phyloP scores from a whole-genome alignment of 2,113 vertebrate genomes.

The Arvicanthis niloticus region DNA sequence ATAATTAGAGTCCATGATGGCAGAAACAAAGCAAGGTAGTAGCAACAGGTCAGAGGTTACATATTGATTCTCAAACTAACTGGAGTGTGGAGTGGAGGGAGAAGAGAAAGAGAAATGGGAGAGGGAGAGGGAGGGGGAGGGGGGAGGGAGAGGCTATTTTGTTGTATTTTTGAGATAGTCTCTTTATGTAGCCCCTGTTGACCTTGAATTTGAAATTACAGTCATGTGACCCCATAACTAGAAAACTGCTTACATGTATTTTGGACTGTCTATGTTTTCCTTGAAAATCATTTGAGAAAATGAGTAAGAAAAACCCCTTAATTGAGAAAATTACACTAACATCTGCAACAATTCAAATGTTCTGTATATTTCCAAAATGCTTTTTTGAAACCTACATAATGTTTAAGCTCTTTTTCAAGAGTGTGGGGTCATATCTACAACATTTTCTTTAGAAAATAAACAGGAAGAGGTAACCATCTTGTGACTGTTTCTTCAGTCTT shows the following conservation, averaged over 20 bases:
- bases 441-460: constrained; percentile 54
- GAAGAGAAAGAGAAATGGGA: too few species aligned
- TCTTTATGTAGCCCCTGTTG: neutral
- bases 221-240: neutral
- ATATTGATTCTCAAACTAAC: neutral
- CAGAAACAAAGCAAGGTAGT: neutral
- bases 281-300: neutral
- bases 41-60: neutral
- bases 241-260: neutral
- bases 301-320: neutral
- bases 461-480: constrained; percentile 20
- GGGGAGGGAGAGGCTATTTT: neutral
- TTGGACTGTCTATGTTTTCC: neutral
- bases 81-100: too few species aligned
- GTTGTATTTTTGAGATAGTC: neutral
- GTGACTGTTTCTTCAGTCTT: neutral
- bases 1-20: neutral
- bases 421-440: neutral
- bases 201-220: neutral
- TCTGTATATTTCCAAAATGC: neutral
- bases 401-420: neutral
- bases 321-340: neutral
- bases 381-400: neutral
- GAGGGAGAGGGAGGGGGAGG: too few species aligned
- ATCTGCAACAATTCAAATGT: neutral